Base-by-base conservation (phyloP, 2,113 vertebrate genomes). In the Xenopus laevis region DNA sequence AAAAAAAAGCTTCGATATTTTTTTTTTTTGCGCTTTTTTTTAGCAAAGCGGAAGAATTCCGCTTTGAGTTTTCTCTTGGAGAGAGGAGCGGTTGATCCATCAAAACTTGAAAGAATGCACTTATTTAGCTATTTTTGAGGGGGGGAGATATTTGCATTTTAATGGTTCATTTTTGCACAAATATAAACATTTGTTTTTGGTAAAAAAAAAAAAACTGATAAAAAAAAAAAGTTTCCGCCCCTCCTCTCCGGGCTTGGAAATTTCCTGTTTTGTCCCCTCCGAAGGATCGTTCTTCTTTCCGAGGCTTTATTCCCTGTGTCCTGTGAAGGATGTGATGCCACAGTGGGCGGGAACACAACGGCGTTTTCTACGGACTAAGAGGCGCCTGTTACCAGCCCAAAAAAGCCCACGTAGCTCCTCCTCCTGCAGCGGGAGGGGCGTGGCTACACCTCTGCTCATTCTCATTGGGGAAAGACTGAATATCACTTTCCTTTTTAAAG, bases 61-160 rank as follows among this genome's bases (percentile, higher is more conserved):
- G 86, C 71, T 73, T 66, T 45, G 62, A 58, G 52, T 57, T 66
- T 64, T 64, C 71, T 65, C 47, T 66, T 47, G 63, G 72, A 63
- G 63, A 50, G 50, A 72, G 45, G 15, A 27, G 71, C 20, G 87
- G 85, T 83, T 82, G 83, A 87, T 87, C 68, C 69, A 66, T 84
- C 78, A 83, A 93, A 93, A 93, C 92, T 92, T 94, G 93, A 93
- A 93, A 85, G 92, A 91, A 92, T 94, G 93, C 93, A 93, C 93
- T 94, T 92, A 89, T 18, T 45, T 58, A 58, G 71, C 71, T 64
- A 58, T 59, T 47, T 46, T 46, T 5, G 40, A 9, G 10, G 62
- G 50, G 61, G 16, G 71, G 40, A 18, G 17, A 3, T 18, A 58
- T 27, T 30, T 46, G 50, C 71, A 58, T 73, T 73, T 73, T 66